A percentile compares a stretch with the other conserved stretches of the same genome.
phyloP scores from a whole-genome alignment of 1,140 invertebrate species.

The Eumeta japonica region DNA sequence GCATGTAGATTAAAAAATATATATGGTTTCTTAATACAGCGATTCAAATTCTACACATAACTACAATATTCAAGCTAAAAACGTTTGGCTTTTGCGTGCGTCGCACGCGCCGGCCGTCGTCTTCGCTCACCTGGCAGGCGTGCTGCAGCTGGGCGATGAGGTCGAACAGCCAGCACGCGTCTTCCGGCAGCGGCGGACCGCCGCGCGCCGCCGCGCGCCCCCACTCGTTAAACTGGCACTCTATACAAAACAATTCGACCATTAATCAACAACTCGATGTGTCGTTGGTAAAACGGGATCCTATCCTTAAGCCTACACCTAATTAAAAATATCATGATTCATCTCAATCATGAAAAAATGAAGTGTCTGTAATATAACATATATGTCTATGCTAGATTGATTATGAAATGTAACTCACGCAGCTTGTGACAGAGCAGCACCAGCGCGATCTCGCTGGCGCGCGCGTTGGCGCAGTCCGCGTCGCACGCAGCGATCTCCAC shows the following conservation, averaged over 20 bases:
- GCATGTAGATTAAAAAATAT: no score
- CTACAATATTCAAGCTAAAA: no score
- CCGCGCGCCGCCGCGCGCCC: slow-evolving; percentile 13
- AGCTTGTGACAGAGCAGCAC: slow-evolving; percentile 68
- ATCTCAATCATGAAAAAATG: not conserved
- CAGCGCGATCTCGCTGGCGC: slow-evolving; percentile 68
- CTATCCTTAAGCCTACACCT: no score
- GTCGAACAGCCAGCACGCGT: slow-evolving; percentile 57
- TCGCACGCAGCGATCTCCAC: slow-evolving; percentile 73
- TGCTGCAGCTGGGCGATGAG: slow-evolving; percentile 62
- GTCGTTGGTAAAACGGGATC: not conserved
- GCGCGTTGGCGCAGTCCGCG: slow-evolving; percentile 65
- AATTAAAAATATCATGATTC: slow-evolving; percentile 1
- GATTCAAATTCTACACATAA: no score
- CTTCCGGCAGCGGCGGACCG: slow-evolving; percentile 22
- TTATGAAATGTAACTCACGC: slow-evolving; percentile 51
- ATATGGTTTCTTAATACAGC: no score
- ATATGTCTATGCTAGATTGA: not conserved
- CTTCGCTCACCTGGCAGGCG: slow-evolving; percentile 61
- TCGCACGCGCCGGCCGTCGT: no score
- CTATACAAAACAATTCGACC: slow-evolving; percentile 17
- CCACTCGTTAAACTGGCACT: slow-evolving; percentile 32
- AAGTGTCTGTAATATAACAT: not conserved
- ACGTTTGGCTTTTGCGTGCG: no score
- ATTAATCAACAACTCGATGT: slow-evolving; percentile 1